Evolutionary conservation across 2,888 invertebrate genomes (phyloP).

Genomic region (Teleiodes luculella): DNA sequence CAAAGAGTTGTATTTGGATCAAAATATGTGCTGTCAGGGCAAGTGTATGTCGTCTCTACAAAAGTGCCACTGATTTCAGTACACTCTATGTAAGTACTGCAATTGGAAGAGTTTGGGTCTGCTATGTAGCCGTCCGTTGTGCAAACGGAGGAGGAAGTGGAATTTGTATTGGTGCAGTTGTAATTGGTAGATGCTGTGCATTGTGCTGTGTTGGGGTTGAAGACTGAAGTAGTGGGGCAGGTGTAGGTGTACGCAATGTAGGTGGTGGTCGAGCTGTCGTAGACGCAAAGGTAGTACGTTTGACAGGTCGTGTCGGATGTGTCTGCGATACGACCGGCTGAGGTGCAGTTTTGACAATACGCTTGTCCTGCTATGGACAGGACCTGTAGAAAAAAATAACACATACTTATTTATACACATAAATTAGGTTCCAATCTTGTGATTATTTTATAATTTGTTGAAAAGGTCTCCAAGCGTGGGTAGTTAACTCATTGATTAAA

Average conservation of each 20-base stretch:
- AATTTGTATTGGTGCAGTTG: slow-evolving; percentile 37
- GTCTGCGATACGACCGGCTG: slow-evolving; percentile 56
- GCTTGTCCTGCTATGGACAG: slow-evolving; percentile 37
- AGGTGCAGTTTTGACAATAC: slow-evolving; percentile 48
- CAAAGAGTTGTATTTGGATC: slow-evolving; percentile 58
- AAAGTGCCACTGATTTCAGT: slow-evolving; percentile 47
- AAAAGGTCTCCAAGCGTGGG: no score
- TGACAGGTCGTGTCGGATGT: slow-evolving; percentile 56
- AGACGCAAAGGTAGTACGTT: slow-evolving; percentile 62
- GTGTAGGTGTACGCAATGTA: slow-evolving; percentile 54
- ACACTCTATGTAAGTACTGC: slow-evolving; percentile 56
- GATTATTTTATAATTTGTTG: no score
- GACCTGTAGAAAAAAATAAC: slow-evolving; percentile 25
- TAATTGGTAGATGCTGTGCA: slow-evolving; percentile 56
- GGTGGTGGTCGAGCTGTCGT: slow-evolving; percentile 30
- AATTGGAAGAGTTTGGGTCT: slow-evolving; percentile 49
- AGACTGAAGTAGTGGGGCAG: slow-evolving; percentile 63
- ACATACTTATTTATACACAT: no score
- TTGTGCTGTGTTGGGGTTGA: slow-evolving; percentile 46
- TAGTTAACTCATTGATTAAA: no score
- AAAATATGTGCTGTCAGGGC: slow-evolving; percentile 49
- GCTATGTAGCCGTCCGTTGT: slow-evolving; percentile 52
- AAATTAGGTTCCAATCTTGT: no score
- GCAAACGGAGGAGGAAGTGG: slow-evolving; percentile 39
- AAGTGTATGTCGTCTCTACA: slow-evolving; percentile 43